These are phyloP conservation scores for Cyanoramphus novaezelandiae DNA, from an alignment of 2,113 vertebrate species.

Conservation along the genomic window DNA sequence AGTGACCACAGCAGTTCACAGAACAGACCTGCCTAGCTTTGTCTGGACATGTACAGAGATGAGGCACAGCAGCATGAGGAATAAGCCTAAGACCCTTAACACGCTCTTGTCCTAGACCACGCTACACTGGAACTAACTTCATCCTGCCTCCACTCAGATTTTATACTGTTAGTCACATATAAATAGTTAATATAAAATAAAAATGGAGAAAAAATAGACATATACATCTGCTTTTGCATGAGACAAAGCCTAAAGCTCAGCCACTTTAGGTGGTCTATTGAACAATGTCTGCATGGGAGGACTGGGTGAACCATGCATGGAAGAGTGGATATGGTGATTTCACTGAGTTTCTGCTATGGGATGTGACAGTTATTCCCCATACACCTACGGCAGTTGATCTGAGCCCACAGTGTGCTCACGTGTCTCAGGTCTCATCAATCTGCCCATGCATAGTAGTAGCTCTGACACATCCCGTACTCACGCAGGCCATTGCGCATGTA, in stretches of 20 bases:
- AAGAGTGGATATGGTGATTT: fast-evolving
- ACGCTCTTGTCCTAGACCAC: fast-evolving
- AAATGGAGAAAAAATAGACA: neutral
- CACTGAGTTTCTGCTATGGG: fast-evolving
- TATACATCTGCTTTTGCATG: neutral
- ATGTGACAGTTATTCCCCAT: neutral
- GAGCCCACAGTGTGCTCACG: neutral
- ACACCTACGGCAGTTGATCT: neutral
- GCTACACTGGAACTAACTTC: neutral
- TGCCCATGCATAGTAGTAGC: neutral
- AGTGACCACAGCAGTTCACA: neutral
- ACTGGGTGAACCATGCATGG: fast-evolving
- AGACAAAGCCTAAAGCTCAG: neutral
- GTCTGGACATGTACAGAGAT: neutral
- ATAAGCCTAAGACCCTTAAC: neutral
- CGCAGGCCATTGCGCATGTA: neutral
- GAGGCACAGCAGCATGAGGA: neutral
- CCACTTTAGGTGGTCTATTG: neutral
- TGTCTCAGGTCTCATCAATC: neutral
- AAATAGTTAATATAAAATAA: neutral
- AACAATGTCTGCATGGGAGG: fast-evolving
- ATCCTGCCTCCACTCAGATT: neutral
- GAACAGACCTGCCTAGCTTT: conserved; percentile 14
- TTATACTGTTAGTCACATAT: neutral
- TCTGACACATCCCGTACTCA: conserved; percentile 39